Evolutionary conservation across 2,888 invertebrate genomes (phyloP).

Genomic region (Cephus nigrinus): DNA sequence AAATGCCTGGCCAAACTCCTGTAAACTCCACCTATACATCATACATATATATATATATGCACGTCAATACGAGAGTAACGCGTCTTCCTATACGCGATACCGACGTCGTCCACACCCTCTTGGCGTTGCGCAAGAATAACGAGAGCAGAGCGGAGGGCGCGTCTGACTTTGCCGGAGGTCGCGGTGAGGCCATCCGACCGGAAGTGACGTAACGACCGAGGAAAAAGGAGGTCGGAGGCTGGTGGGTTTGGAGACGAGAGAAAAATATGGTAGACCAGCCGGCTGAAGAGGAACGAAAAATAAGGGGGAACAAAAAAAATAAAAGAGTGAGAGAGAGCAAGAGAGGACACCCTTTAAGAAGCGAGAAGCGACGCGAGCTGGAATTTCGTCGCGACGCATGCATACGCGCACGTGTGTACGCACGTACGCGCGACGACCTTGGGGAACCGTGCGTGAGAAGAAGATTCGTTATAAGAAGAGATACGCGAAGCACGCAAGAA

Average conservation of each 20-base stretch:
- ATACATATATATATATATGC: no score
- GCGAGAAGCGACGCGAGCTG: not conserved
- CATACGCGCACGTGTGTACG: not conserved
- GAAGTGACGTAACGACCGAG: not conserved
- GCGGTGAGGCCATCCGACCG: not conserved
- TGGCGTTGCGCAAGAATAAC: not conserved
- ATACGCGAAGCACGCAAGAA: not conserved
- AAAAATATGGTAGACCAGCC: not conserved
- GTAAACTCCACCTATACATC: not conserved
- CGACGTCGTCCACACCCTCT: not conserved
- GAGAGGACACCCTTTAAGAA: not conserved
- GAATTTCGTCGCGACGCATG: not conserved
- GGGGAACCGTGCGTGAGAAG: not conserved
- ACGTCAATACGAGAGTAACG: no score
- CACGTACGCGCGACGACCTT: not conserved
- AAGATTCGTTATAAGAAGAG: not conserved
- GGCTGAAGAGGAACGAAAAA: not conserved
- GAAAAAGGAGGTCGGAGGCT: not conserved
- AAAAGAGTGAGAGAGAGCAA: not conserved
- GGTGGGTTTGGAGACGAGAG: not conserved
- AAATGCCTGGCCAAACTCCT: not conserved
- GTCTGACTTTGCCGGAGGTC: not conserved
- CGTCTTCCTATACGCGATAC: no score
- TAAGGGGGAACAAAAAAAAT: slow-evolving; percentile 8
- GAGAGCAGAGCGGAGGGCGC: not conserved